Evolutionary conservation across 2,797 vertebrate genomes (phyloP).

Genomic region (Myotis pilosus): DNA sequence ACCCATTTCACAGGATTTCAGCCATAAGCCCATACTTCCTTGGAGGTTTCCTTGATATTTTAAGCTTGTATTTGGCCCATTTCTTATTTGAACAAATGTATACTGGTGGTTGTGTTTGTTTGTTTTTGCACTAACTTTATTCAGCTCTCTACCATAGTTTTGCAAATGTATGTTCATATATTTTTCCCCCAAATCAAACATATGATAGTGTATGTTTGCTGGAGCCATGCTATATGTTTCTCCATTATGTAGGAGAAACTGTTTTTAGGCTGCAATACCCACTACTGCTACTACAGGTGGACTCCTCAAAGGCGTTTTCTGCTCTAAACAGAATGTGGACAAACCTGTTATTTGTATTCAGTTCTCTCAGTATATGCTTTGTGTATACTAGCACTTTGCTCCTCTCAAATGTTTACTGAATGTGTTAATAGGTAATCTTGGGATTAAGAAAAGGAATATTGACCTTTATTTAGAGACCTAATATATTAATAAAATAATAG

Average conservation of each 20-base stretch:
- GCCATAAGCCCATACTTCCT: neutral
- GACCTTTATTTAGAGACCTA: neutral
- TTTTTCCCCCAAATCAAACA: neutral
- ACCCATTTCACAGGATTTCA: neutral
- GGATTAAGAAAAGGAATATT: neutral
- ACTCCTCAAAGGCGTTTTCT: neutral
- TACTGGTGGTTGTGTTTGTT: neutral
- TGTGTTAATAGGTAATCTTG: neutral
- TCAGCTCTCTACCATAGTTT: neutral
- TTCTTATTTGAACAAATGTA: neutral
- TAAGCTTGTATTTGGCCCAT: neutral
- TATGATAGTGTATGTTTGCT: neutral
- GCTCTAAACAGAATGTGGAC: neutral
- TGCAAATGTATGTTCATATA: neutral
- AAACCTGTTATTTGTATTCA: neutral
- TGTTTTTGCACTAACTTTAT: neutral
- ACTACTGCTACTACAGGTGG: neutral
- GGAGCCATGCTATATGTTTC: neutral
- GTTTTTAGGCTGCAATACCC: neutral
- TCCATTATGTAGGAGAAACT: neutral
- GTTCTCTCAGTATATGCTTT: neutral
- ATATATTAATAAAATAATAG: neutral
- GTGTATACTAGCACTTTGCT: neutral
- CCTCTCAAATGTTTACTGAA: neutral
- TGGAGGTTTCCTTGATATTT: neutral